Conservation (phyloP, 2,113 vertebrate genomes). For the Rhinolophus sinicus region DNA sequence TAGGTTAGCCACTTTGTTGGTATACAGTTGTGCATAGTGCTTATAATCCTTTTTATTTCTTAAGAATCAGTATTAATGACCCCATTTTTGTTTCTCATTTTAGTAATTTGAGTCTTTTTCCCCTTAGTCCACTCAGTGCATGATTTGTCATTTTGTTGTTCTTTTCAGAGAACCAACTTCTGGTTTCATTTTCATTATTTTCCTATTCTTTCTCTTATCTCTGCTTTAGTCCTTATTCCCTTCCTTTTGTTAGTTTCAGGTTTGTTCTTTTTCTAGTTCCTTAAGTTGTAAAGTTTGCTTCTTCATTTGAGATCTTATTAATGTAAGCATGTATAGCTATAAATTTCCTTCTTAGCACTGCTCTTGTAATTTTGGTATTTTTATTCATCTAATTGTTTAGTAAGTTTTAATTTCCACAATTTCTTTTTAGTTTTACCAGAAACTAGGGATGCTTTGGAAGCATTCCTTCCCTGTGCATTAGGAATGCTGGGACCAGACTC, state of each 20-base stretch:
- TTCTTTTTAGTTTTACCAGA: neutral
- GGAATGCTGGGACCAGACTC: no score
- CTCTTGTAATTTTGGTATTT: neutral
- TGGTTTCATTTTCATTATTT: neutral
- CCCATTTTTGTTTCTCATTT: neutral
- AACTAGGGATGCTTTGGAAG: neutral
- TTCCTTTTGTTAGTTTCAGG: neutral
- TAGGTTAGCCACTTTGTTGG: neutral
- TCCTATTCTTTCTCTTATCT: neutral
- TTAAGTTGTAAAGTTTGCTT: neutral
- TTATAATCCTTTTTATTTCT: neutral
- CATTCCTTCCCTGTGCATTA: rapidly evolving
- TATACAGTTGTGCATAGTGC: neutral
- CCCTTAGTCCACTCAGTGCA: neutral
- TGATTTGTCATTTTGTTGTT: neutral
- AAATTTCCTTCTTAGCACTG: neutral
- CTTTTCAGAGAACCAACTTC: neutral
- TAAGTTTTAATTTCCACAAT: neutral
- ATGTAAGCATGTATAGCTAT: neutral
- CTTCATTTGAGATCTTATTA: neutral
- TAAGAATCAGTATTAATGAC: neutral
- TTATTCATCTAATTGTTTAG: no score
- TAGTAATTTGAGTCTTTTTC: neutral
- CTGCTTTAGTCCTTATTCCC: neutral
- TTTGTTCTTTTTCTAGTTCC: neutral